Evolutionary conservation across 2,888 invertebrate genomes (phyloP), one percentile per base, ranked within the genome.

Genomic region (Nymphalis urticae): DNA sequence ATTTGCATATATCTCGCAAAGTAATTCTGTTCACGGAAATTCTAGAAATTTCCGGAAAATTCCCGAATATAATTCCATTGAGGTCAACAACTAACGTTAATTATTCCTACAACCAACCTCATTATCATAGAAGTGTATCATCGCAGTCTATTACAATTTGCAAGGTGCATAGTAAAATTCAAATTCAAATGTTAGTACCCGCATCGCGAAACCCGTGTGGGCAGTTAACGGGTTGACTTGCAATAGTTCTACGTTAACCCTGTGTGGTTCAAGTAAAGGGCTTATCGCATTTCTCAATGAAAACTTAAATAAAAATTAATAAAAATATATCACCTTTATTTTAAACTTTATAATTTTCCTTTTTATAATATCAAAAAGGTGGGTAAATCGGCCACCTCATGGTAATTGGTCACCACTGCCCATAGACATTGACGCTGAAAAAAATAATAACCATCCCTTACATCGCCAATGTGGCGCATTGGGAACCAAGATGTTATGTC

Each of bases 191-290:
- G 19, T 19, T 59, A 64, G 74, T 72, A 74, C 74, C 73, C 73
- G 72, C 74, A 73, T 70, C 71, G 73, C 72, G 73, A 74, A 78
- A 74, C 85, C 84, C 83, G 75, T 77, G 85, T 79, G 85, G 85
- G 82, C 81, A 83, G 84, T 85, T 82, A 82, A 80, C 79, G 73
- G 78, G 79, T 84, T 79, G 78, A 83, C 84, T 85, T 79, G 82
- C 79, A 77, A 80, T 82, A 79, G 80, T 82, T 80, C 77, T 77
- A 66, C 72, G 69, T 68, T 67, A 68, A 53, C 48, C 53, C 47
- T 32, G 58, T 64, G 2, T 73, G 77, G 80, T 72, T 0, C 60
- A 80, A 78, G 68, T 60, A 2, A 42, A 0, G 6, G 9, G 3
- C 13, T 51, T 7, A 13, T 17, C 16, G 17, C 13, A 13, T 5